Percentiles rank a stretch among this genome's conserved stretches.
Evolutionary conservation across 2,888 invertebrate species (phyloP).

Genomic region (Elgonia sp.): DNA sequence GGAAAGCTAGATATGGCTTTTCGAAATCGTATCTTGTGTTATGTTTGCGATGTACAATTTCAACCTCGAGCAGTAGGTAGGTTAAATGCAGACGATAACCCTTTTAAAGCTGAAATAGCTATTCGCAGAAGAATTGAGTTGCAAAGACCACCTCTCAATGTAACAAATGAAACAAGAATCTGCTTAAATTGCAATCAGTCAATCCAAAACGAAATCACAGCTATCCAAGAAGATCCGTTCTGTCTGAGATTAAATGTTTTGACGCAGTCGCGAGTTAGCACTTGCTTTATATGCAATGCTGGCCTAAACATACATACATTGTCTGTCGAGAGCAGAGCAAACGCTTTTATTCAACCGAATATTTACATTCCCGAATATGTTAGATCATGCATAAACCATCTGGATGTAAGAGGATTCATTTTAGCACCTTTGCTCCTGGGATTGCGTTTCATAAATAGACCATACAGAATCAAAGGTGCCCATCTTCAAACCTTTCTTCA

Average conservation of each 20-base stretch:
- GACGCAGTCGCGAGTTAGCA: conserved; percentile 50
- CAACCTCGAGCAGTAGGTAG: conserved; percentile 3
- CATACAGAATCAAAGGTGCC: conserved; percentile 33
- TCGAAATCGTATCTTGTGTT: conserved; percentile 36
- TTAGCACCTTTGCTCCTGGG: conserved; percentile 43
- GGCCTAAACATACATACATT: conserved; percentile 37
- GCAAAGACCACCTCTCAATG: conserved; percentile 28
- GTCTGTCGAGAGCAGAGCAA: conserved; percentile 51
- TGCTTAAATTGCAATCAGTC: conserved; percentile 71
- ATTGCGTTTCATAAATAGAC: conserved; percentile 57
- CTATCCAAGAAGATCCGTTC: conserved; percentile 59
- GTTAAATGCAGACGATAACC: conserved; percentile 3
- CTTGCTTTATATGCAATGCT: conserved; percentile 59
- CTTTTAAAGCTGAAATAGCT: conserved; percentile 21
- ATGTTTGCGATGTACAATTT: conserved; percentile 43
- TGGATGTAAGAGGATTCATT: conserved; percentile 56
- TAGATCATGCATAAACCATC: conserved; percentile 54
- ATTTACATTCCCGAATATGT: conserved; percentile 59
- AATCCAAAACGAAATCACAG: conserved; percentile 56
- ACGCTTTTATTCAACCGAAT: conserved; percentile 44
- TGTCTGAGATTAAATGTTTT: conserved; percentile 65
- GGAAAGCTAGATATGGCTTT: conserved; percentile 46
- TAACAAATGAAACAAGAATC: conserved; percentile 56
- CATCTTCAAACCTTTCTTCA: conserved; percentile 62
- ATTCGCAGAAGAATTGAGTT: conserved; percentile 4